Percentiles rank a stretch among this genome's conserved stretches.
Evolutionary conservation across 2,888 invertebrate species (phyloP).

Genomic region (Pyrrhosoma nymphula): DNA sequence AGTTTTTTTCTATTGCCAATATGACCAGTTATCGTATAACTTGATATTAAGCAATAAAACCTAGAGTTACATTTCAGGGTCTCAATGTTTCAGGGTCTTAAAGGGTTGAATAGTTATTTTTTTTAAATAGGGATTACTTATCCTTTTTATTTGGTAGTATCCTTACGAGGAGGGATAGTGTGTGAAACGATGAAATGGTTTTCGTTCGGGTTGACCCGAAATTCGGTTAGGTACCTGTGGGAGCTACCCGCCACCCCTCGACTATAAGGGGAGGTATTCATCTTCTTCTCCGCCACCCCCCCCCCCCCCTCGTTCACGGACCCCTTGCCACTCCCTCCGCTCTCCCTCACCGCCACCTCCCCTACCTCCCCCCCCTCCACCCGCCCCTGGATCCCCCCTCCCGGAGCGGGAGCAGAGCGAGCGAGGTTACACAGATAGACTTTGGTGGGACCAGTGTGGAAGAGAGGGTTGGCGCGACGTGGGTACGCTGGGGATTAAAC

Average conservation of each 20-base stretch:
- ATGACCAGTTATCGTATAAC: too few species aligned
- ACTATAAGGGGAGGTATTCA: not conserved
- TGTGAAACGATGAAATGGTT: not conserved
- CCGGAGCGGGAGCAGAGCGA: not conserved
- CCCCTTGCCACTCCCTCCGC: not conserved
- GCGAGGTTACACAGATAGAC: not conserved
- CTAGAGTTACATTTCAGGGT: too few species aligned
- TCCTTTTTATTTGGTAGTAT: too few species aligned
- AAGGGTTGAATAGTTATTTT: too few species aligned
- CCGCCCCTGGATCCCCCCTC: not conserved
- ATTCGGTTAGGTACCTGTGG: not conserved
- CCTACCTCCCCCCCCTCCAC: not conserved
- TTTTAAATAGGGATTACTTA: too few species aligned
- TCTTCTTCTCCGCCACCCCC: not conserved
- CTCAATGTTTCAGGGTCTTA: too few species aligned
- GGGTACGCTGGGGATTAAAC: constrained; percentile 48
- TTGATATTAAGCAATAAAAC: too few species aligned
- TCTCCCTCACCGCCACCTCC: not conserved
- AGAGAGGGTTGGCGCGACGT: constrained; percentile 55
- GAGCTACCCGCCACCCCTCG: too few species aligned
- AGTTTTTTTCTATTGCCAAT: too few species aligned
- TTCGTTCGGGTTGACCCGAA: not conserved
- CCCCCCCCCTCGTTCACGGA: not conserved
- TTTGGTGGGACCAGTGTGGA: constrained; percentile 58
- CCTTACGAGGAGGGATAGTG: too few species aligned